phyloP scores from a whole-genome alignment of 2,888 invertebrate species.

The Lasioglossum villosulum region DNA sequence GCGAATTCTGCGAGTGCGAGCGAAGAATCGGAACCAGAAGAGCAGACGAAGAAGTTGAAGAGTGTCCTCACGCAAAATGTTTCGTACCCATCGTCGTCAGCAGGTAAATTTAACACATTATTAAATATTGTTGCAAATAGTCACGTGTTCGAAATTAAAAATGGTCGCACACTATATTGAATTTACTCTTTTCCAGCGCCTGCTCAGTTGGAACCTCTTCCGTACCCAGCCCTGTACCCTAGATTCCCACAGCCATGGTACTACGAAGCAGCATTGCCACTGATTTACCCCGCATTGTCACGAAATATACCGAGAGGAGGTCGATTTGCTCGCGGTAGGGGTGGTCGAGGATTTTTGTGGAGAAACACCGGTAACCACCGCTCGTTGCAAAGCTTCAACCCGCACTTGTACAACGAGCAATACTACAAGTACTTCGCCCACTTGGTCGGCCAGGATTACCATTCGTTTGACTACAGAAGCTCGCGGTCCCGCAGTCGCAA shows the following conservation, averaged over 20 bases:
- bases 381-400: slow-evolving; percentile 80
- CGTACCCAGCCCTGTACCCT: slow-evolving; percentile 76
- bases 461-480: slow-evolving; percentile 84
- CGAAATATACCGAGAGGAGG: slow-evolving; percentile 71
- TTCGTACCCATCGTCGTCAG: slow-evolving; percentile 65
- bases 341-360: slow-evolving; percentile 69
- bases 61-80: slow-evolving; percentile 74
- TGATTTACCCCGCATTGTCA: slow-evolving; percentile 75
- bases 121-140: too few species aligned
- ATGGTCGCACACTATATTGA: background rate
- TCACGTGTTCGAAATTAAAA: background rate
- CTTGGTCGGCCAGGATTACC: slow-evolving; percentile 86
- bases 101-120: slow-evolving; percentile 43
- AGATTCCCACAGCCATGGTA: slow-evolving; percentile 80
- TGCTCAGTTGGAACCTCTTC: slow-evolving; percentile 65
- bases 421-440: slow-evolving; percentile 88
- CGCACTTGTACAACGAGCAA: slow-evolving; percentile 84
- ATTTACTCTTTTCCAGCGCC: slow-evolving; percentile 50
- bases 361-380: slow-evolving; percentile 68
- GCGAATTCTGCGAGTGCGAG: slow-evolving; percentile 59
- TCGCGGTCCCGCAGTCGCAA: slow-evolving; percentile 74
- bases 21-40: slow-evolving; percentile 71
- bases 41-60: slow-evolving; percentile 77
- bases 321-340: slow-evolving; percentile 76
- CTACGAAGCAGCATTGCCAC: slow-evolving; percentile 78